phyloP scores from a whole-genome alignment of 2,797 vertebrate genomes.

The Lacerta viridis region DNA sequence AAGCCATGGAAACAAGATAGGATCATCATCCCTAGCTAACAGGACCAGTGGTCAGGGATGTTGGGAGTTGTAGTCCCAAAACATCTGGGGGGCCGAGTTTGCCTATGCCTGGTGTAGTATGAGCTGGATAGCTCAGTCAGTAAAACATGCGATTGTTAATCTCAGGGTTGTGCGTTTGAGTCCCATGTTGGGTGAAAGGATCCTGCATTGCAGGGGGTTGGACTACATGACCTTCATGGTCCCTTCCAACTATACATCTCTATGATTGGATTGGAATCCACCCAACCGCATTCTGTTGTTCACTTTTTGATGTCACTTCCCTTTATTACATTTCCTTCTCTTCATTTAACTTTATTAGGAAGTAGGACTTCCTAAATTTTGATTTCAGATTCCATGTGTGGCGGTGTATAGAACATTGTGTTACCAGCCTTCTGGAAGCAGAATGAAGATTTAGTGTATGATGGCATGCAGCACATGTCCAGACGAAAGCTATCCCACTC shows the following conservation, averaged over 20 bases:
- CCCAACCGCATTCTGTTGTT: background rate
- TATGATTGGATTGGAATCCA: background rate
- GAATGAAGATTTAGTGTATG: background rate
- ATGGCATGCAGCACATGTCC: background rate
- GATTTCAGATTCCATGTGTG: background rate
- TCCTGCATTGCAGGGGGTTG: no score
- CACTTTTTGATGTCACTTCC: background rate
- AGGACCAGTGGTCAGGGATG: no score
- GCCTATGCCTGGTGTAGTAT: background rate
- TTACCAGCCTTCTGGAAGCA: fast-evolving
- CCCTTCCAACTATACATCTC: background rate
- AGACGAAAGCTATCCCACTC: conserved; percentile 48
- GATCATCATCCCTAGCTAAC: background rate
- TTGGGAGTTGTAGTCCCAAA: no score
- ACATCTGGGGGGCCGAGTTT: no score
- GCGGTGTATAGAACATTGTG: background rate
- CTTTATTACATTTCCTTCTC: background rate
- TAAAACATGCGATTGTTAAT: no score
- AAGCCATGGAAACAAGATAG: background rate
- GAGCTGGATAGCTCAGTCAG: no score
- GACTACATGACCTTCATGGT: no score
- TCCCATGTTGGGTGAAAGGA: no score
- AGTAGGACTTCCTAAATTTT: background rate
- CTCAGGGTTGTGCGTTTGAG: no score
- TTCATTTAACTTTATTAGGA: background rate